Conservation (phyloP, 1,140 invertebrate genomes). For the Vanessa atalanta region DNA sequence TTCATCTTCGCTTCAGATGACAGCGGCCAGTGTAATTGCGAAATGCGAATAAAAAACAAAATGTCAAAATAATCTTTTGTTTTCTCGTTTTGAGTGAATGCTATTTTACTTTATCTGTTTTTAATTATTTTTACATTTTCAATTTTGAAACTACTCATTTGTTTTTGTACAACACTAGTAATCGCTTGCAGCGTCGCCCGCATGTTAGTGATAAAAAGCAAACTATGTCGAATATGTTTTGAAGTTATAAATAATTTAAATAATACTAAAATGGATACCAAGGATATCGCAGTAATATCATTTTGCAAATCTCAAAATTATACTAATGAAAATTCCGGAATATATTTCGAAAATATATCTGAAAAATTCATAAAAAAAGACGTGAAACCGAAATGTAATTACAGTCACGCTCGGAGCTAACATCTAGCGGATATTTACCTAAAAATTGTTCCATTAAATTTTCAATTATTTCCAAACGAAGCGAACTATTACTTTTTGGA, state of each 20-base stretch:
- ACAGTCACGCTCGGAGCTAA: constrained; percentile 4
- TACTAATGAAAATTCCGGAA: no score
- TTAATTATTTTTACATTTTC: neutral
- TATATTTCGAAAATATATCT: no score
- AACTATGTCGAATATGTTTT: no score
- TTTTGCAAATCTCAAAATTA: no score
- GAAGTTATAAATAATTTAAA: no score
- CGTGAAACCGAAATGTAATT: neutral
- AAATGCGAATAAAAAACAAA: constrained; percentile 14
- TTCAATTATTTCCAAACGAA: constrained; percentile 28
- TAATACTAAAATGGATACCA: no score
- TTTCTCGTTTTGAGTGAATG: neutral
- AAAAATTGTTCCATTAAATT: constrained; percentile 21
- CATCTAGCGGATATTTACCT: neutral
- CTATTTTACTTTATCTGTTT: neutral
- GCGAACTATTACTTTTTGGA: constrained; percentile 18
- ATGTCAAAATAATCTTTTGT: neutral
- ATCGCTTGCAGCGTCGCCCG: no score
- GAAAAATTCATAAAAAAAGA: neutral
- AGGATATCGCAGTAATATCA: no score
- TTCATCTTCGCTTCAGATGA: constrained; percentile 27
- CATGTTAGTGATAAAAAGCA: no score
- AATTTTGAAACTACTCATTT: neutral
- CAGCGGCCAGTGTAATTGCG: constrained; percentile 22
- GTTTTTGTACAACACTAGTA: no score